Evolutionary conservation across 2,113 vertebrate species (phyloP), one percentile per base, ranked within the genome.

Genomic region (Murina feae): DNA sequence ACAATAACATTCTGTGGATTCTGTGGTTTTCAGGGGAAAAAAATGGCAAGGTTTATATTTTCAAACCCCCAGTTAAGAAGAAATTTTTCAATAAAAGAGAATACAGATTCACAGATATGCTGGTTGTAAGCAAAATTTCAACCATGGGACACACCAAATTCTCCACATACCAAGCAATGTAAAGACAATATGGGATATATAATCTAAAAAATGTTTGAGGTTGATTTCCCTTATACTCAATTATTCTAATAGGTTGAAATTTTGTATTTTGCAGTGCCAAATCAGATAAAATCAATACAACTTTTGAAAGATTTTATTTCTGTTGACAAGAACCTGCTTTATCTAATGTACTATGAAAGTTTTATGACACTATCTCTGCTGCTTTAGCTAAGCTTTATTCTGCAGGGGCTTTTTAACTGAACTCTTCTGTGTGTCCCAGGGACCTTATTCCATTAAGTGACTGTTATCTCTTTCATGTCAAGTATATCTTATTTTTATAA

Each of bases 1-100:
- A 97, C 97, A 97, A 95, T 97, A 97, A 74, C 49, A 97, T 96
- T 95, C 95, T 96, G 96, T 97, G 93, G 97, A 97, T 92, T 96
- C 66, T 72, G 97, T 96, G 95, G 74, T 93, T 91, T 92, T 93
- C 49, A 74, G 66, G 28, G 84, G 89, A 58, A 35, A 87, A 93
- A 69, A 96, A 95, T 35, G 58, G 66, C 86, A 93, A 82, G 42
- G 89, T 93, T 91, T 97, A 49, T 95, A 96, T 80, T 96, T 96
- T 97, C 91, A 95, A 79, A 90, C 1, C 78, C 21, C 86, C 63
- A 30, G 60, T 92, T 89, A 66, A 79, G 78, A 95, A 89, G 42
- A 94, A 93, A 80, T 6, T 85, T 94, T 95, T 74, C 30, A 95
- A 96, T 83, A 95, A 97, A 95, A 97, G 90, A 93, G 91, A 97